Evolutionary conservation across 1,140 invertebrate genomes (phyloP).

Genomic region (Sminthurides bifidus): DNA sequence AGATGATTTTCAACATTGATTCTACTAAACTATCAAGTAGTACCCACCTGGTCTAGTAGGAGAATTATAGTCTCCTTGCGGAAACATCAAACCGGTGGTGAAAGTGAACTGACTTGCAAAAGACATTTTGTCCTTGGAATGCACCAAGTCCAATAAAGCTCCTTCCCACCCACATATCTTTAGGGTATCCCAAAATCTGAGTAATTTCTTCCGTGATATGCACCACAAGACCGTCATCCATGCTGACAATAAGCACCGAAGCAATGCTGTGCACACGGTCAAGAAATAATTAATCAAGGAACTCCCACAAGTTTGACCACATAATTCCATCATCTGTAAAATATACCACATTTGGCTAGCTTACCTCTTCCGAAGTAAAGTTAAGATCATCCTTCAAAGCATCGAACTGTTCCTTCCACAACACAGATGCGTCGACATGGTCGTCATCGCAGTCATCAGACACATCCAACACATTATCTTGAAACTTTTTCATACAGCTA

Average conservation of each 20-base stretch:
- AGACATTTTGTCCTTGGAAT: slow-evolving; percentile 56
- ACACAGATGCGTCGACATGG: not conserved
- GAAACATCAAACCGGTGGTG: too few relatives aligned
- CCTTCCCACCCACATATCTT: slow-evolving; percentile 70
- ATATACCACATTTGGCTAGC: too few relatives aligned
- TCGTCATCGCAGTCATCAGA: not conserved
- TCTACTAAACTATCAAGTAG: too few relatives aligned
- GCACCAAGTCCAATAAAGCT: slow-evolving; percentile 76
- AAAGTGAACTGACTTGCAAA: slow-evolving; percentile 50
- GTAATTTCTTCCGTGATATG: slow-evolving; percentile 59
- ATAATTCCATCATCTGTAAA: too few relatives aligned
- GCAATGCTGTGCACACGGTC: slow-evolving; percentile 44
- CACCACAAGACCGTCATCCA: slow-evolving; percentile 66
- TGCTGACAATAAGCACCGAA: slow-evolving; percentile 68
- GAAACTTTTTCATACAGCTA: slow-evolving; percentile 34
- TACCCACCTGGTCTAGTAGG: too few relatives aligned
- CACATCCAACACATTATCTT: slow-evolving; percentile 11
- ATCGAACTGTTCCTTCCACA: slow-evolving; percentile 1
- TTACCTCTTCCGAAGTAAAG: not conserved
- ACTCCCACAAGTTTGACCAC: not conserved
- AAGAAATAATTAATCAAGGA: slow-evolving; percentile 19
- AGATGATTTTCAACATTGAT: too few relatives aligned
- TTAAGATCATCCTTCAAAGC: not conserved
- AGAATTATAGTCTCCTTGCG: too few relatives aligned
- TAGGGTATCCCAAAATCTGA: slow-evolving; percentile 59